Percentiles rank a stretch among this genome's conserved stretches.
Conservation (phyloP, 2,113 vertebrate species). For the Pseudorectes ferrugineus region DNA sequence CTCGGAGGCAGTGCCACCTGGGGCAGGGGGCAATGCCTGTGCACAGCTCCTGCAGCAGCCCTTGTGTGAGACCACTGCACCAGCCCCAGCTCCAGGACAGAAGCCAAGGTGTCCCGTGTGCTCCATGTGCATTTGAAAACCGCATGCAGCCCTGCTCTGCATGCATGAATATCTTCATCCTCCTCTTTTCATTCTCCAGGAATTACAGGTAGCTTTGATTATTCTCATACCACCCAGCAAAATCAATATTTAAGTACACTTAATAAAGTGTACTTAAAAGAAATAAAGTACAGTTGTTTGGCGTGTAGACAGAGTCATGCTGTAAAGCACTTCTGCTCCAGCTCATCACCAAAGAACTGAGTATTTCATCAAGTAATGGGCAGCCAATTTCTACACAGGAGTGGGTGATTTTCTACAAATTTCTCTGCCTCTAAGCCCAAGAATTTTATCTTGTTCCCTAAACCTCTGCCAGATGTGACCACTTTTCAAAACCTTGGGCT, state of each 20-base stretch:
- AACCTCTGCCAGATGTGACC: background rate
- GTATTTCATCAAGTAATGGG: background rate
- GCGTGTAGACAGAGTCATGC: background rate
- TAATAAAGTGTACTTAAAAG: background rate
- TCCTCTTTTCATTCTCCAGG: background rate
- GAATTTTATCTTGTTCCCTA: background rate
- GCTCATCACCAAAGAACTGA: background rate
- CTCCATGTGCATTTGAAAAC: background rate
- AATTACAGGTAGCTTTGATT: background rate
- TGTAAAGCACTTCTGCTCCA: background rate
- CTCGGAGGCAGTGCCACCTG: background rate
- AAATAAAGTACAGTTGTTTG: background rate
- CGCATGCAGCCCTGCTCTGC: background rate
- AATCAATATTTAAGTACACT: background rate
- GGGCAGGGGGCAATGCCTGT: background rate
- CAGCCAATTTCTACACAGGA: background rate
- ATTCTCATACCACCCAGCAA: background rate
- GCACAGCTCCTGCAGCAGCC: background rate
- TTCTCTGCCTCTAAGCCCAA: background rate
- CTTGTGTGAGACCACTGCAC: background rate
- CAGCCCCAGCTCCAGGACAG: background rate
- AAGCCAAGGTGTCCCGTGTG: fast-evolving
- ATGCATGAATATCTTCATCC: background rate
- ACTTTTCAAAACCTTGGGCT: background rate
- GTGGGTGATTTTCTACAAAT: background rate